Evolutionary conservation across 2,797 vertebrate species (phyloP).

Genomic region (Rousettus madagascariensis): DNA sequence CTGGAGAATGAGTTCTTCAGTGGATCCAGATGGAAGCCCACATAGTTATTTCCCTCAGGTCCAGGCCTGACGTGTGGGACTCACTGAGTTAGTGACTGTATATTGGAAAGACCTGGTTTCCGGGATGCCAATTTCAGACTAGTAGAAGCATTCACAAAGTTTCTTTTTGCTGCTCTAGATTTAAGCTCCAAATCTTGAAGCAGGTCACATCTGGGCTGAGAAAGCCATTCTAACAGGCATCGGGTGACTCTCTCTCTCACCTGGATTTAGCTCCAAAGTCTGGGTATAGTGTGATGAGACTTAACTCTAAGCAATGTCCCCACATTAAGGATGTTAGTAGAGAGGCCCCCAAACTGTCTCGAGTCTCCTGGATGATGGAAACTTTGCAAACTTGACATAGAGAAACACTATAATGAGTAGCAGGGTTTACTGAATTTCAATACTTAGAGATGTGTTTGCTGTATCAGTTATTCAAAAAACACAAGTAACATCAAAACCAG

Average conservation of each 20-base stretch:
- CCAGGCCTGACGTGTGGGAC: not conserved
- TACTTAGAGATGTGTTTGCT: not conserved
- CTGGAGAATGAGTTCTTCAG: not conserved
- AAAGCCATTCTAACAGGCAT: not conserved
- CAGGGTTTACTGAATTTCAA: not conserved
- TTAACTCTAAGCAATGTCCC: not conserved
- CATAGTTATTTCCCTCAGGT: constrained; percentile 7
- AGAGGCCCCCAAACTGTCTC: not conserved
- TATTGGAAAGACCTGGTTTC: constrained; percentile 2
- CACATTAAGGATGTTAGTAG: not conserved
- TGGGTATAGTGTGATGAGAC: not conserved
- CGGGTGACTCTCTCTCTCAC: not conserved
- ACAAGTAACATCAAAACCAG: not conserved
- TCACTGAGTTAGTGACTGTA: not conserved
- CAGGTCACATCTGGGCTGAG: not conserved
- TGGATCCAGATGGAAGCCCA: not conserved
- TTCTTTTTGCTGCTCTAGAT: not conserved
- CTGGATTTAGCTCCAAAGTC: not conserved
- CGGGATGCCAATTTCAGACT: not conserved
- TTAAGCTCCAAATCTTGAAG: not conserved
- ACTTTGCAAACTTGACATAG: not conserved
- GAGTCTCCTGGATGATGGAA: not conserved
- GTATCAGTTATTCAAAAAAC: not conserved
- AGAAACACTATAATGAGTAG: not conserved
- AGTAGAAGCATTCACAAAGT: not conserved